A percentile compares a stretch with the other conserved stretches of the same genome.
Evolutionary conservation across 2,888 invertebrate genomes (phyloP).

Genomic region (Sialis lutaria): DNA sequence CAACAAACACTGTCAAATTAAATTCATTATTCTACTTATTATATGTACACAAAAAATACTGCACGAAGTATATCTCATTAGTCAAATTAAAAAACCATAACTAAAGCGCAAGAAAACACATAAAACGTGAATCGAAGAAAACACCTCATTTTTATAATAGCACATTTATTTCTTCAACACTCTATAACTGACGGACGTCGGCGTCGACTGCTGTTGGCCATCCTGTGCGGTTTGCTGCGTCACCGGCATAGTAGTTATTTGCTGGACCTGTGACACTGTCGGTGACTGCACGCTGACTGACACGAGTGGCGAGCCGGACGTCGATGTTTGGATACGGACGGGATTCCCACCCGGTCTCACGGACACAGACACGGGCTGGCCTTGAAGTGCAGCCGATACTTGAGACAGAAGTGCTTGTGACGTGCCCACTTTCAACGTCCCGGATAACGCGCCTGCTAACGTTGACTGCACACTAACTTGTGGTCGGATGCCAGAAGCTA

Average conservation of each 20-base stretch:
- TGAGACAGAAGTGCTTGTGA: slow-evolving; percentile 33
- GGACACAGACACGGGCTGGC: slow-evolving; percentile 24
- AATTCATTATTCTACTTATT: no score
- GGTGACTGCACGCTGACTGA: slow-evolving; percentile 28
- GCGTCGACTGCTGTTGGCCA: not conserved
- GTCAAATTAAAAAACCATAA: not conserved
- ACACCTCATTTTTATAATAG: not conserved
- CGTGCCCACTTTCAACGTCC: slow-evolving; percentile 31
- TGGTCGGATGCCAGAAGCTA: slow-evolving; percentile 31
- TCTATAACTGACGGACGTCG: slow-evolving; percentile 2
- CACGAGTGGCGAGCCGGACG: slow-evolving; percentile 35
- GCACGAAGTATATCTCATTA: no score
- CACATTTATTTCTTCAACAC: slow-evolving; percentile 4
- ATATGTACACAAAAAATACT: no score
- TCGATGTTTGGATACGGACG: slow-evolving; percentile 37
- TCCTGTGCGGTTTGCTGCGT: slow-evolving; percentile 9
- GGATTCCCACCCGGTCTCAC: slow-evolving; percentile 36
- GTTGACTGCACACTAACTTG: slow-evolving; percentile 26
- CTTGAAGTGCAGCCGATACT: slow-evolving; percentile 32
- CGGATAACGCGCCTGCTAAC: slow-evolving; percentile 26
- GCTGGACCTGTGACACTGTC: slow-evolving; percentile 10
- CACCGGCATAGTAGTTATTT: slow-evolving; percentile 9
- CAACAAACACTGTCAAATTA: no score
- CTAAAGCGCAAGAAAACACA: not conserved
- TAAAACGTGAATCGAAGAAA: not conserved